Conservation (phyloP, 2,797 vertebrate species). For the Echeneis naucrates region DNA sequence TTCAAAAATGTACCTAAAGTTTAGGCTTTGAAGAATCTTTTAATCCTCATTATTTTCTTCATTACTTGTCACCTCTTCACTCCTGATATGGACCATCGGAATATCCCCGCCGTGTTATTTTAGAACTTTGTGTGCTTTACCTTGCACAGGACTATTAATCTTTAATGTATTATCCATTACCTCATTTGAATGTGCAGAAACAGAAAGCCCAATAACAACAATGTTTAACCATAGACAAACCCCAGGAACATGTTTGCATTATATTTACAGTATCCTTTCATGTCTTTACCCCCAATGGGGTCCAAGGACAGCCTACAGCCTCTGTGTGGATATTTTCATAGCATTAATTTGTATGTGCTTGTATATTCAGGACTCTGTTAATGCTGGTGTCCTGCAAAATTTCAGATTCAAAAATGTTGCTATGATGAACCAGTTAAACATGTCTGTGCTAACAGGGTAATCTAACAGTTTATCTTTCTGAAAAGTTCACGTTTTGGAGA, state of each 20-base stretch:
- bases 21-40: not conserved
- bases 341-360: not conserved
- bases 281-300: constrained; percentile 6
- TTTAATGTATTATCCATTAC: not conserved
- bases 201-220: not conserved
- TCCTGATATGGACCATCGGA: too few species aligned
- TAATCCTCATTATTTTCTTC: too few species aligned
- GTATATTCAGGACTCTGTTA: constrained; percentile 12
- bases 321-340: not conserved
- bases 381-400: constrained; percentile 4
- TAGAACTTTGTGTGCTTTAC: too few species aligned
- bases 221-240: not conserved
- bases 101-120: too few species aligned
- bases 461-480: constrained; percentile 31
- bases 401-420: constrained; percentile 37
- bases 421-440: constrained; percentile 39
- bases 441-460: constrained; percentile 37
- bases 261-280: not conserved
- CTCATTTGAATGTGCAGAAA: not conserved
- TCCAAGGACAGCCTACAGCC: not conserved
- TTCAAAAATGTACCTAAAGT: not conserved
- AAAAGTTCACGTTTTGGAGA: constrained; percentile 35
- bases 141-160: not conserved
- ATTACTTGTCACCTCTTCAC: too few species aligned
- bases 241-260: not conserved